These are phyloP conservation scores for Patella ulyssiponensis DNA, from an alignment of 2,888 invertebrate species.

Conservation along the genomic window DNA sequence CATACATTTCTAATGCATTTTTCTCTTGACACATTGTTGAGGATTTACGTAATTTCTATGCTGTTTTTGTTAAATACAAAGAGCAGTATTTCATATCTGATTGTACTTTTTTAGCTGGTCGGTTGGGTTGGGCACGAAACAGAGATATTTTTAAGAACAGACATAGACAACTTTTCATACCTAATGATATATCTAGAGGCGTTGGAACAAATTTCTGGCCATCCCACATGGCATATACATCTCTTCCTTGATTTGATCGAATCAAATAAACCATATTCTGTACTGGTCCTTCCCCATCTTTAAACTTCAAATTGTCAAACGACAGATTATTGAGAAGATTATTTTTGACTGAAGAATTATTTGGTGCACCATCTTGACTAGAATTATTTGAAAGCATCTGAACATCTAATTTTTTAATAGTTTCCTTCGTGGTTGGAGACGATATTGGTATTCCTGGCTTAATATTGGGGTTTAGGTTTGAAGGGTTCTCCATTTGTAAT, in stretches of 20 bases:
- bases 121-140: too few relatives aligned
- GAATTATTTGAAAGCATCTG: too few relatives aligned
- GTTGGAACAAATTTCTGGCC: slow-evolving; percentile 15
- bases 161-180: background rate
- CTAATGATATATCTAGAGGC: background rate
- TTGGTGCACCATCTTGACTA: background rate
- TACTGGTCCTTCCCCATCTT: background rate
- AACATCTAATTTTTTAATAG: background rate
- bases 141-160: too few relatives aligned
- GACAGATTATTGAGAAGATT: background rate
- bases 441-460: background rate
- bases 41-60: too few relatives aligned
- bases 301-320: background rate
- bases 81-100: too few relatives aligned
- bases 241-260: slow-evolving; percentile 11
- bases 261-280: slow-evolving; percentile 16
- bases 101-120: too few relatives aligned
- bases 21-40: too few relatives aligned
- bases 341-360: background rate
- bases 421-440: background rate
- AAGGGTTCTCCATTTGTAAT: background rate
- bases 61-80: too few relatives aligned
- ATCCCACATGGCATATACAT: slow-evolving; percentile 16
- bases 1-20: too few relatives aligned
- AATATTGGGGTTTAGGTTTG: background rate